Base-by-base conservation (phyloP, 2,113 vertebrate genomes). In the Atractosteus spatula region DNA sequence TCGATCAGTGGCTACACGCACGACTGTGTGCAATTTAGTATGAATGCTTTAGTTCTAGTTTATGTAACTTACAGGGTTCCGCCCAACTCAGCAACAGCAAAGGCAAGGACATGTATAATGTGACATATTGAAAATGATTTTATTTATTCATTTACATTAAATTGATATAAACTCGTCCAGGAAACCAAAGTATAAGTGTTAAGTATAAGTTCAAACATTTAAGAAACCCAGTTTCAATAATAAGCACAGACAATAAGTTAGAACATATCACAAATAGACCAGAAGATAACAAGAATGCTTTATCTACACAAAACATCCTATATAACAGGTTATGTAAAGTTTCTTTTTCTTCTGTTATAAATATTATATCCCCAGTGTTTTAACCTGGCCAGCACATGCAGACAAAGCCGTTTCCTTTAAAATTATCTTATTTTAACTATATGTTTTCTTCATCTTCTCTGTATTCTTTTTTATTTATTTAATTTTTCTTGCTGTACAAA, bases 291-390 rank as follows among this genome's bases (percentile, higher is more conserved):
- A 92, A 95, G 95, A 96, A 95, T 94, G 94, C 91, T 93, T 97
- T 93, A 93, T 94, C 95, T 96, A 98, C 95, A 96, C 95, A 95
- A 95, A 97, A 97, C 95, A 96, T 95, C 93, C 93, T 96, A 97
- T 94, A 92, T 93, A 94, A 96, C 94, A 93, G 91, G 87, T 90
- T 94, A 94, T 91, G 91, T 93, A 91, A 92, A 80, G 78, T 83
- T 86, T 80, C 78, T 74, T 84, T 80, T 90, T 87, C 92, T 87
- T 91, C 90, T 94, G 89, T 92, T 90, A 86, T 91, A 91, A 91
- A 90, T 87, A 78, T 84, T 91, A 84, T 89, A 88, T 89, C 87
- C 89, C 86, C 90, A 79, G 84, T 84, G 82, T 86, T 84, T 90
- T 89, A 86, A 83, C 84, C 85, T 89, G 89, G 91, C 91, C 92